A percentile compares a stretch with the other conserved stretches of the same genome.
Conservation (phyloP, 64 coral and sea anemone species). For the Platygyra sinensis region DNA sequence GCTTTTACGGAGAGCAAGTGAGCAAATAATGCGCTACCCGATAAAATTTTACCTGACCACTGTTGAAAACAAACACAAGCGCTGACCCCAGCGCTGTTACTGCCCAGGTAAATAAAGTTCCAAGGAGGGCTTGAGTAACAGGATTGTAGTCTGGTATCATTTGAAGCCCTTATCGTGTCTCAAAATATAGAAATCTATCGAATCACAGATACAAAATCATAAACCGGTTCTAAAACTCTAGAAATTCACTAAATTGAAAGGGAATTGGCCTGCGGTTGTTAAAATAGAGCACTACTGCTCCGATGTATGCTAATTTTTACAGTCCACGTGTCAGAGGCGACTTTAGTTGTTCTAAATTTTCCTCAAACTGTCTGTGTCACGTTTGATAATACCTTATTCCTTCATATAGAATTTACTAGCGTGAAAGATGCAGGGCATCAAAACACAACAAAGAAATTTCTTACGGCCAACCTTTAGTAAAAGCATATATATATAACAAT, state of each 20-base stretch:
- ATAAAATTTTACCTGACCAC: constrained; percentile 70
- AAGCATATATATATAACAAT: background rate
- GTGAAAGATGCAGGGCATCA: background rate
- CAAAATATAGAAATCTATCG: background rate
- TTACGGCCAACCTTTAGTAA: background rate
- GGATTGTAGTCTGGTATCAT: constrained; percentile 84
- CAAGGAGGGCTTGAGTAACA: constrained; percentile 86
- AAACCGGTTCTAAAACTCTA: background rate
- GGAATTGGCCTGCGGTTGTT: background rate
- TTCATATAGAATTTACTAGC: too few species aligned
- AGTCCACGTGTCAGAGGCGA: background rate
- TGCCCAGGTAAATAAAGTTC: constrained; percentile 97
- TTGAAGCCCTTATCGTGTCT: constrained; percentile 10
- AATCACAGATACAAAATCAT: too few species aligned
- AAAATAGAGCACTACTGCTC: background rate
- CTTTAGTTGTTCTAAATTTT: background rate
- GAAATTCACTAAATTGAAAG: background rate
- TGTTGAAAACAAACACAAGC: constrained; percentile 91
- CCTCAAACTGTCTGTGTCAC: too few species aligned
- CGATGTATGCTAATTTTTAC: background rate
- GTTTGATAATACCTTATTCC: too few species aligned
- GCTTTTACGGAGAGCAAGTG: background rate
- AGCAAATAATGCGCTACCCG: background rate
- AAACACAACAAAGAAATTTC: background rate
- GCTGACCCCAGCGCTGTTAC: constrained; percentile 90